A percentile compares a stretch with the other conserved stretches of the same genome.
These are phyloP conservation scores for Brotogeris chrysoptera DNA, from an alignment of 2,797 vertebrate species.

Conservation along the genomic window DNA sequence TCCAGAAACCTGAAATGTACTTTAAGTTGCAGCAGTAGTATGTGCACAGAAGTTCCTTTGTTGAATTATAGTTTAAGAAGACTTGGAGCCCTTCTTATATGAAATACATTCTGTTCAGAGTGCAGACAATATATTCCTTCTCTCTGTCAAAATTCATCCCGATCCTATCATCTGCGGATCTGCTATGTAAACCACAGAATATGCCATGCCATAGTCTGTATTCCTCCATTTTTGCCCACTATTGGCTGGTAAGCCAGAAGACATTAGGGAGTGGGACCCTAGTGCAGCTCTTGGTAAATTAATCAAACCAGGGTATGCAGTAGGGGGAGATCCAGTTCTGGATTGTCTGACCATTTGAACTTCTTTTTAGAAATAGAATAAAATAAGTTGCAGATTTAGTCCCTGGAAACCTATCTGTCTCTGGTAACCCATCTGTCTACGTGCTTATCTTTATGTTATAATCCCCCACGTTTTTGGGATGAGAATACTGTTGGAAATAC, in stretches of 20 bases:
- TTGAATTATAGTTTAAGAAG: neutral
- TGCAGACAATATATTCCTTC: neutral
- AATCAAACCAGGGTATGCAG: neutral
- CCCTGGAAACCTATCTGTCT: neutral
- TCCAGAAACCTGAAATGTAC: neutral
- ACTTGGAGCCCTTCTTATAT: neutral
- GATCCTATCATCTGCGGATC: neutral
- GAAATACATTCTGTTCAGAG: neutral
- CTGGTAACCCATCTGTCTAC: neutral
- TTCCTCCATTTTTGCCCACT: neutral
- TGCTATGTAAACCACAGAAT: neutral
- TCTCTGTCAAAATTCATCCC: neutral
- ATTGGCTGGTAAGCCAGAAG: neutral
- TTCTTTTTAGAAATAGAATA: neutral
- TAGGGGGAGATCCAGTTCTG: neutral
- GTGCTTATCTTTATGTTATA: fast-evolving
- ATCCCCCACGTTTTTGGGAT: fast-evolving
- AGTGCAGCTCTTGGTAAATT: neutral
- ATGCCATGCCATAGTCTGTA: neutral
- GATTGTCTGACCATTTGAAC: fast-evolving
- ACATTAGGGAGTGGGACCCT: neutral
- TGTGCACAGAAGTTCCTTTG: neutral
- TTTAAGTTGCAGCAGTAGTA: neutral
- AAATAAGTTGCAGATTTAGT: neutral
- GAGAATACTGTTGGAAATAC: neutral